These are phyloP conservation scores for Cercopithecus neglectus DNA, from an alignment of 2,797 vertebrate genomes.

Conservation along the genomic window DNA sequence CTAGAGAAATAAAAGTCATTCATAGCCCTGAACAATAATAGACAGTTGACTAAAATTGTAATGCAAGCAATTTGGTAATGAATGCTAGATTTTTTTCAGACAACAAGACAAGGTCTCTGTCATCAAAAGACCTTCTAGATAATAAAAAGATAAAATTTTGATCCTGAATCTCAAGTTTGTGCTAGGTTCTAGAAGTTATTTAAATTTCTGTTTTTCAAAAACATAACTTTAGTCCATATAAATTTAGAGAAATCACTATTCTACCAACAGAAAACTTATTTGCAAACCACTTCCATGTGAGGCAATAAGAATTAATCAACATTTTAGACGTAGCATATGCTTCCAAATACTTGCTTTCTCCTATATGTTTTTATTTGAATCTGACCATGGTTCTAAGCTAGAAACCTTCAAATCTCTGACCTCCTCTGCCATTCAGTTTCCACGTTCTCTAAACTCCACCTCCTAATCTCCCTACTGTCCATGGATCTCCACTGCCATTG, in stretches of 20 bases:
- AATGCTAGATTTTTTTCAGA: neutral
- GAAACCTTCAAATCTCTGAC: neutral
- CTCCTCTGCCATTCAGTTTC: neutral
- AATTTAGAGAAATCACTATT: neutral
- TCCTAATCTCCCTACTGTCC: neutral
- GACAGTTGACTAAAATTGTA: neutral
- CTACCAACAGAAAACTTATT: neutral
- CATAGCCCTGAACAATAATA: neutral
- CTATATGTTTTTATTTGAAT: neutral
- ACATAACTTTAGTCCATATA: neutral
- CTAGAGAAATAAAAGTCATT: neutral
- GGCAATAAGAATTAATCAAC: neutral
- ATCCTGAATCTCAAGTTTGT: neutral
- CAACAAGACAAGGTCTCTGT: neutral
- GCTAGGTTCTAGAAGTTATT: neutral
- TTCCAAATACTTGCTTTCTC: neutral
- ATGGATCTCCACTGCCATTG: neutral
- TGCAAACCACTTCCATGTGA: neutral
- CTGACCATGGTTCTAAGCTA: neutral
- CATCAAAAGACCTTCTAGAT: neutral
- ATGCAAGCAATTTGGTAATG: neutral
- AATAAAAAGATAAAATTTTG: neutral
- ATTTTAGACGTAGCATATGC: neutral
- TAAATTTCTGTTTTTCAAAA: neutral
- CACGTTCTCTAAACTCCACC: neutral